Conservation (phyloP, 2,113 vertebrate species). For the Hypocryptadius cinnamomeus region DNA sequence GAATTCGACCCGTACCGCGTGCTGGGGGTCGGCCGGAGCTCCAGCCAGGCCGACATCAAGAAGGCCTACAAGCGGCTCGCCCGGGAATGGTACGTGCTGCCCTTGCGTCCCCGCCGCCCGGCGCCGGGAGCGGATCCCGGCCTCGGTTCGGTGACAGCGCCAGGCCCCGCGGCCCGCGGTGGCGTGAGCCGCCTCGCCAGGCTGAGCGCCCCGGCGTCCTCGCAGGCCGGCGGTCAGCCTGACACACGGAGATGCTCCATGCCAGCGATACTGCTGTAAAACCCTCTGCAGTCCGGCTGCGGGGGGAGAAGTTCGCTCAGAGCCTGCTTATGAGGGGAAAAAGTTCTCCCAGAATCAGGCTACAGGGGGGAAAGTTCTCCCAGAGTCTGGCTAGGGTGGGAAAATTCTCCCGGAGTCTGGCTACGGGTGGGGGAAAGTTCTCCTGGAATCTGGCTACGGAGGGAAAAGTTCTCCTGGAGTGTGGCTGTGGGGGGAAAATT, state of each 20-base stretch:
- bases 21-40: slow-evolving; percentile 81
- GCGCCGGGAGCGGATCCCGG: neutral
- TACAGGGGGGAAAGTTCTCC: neutral
- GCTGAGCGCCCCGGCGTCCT: neutral
- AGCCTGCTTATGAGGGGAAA: accelerated
- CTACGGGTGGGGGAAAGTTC: neutral
- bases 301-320: too few species aligned
- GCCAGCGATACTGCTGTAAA: accelerated
- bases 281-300: neutral
- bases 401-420: neutral
- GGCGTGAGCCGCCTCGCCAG: neutral
- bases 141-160: neutral
- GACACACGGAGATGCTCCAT: accelerated
- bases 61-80: slow-evolving; percentile 95
- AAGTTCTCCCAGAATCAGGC: neutral
- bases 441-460: neutral
- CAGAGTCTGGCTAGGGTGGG: neutral
- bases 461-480: neutral
- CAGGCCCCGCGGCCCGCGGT: neutral
- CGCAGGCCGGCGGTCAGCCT: neutral
- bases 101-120: neutral
- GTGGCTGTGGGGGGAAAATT: neutral
- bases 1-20: slow-evolving; percentile 91
- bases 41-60: slow-evolving; percentile 90
- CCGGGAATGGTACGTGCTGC: slow-evolving; percentile 84